A percentile compares a stretch with the other conserved stretches of the same genome.
phyloP scores from a whole-genome alignment of 2,113 vertebrate species.

The Sclerurus mexicanus region DNA sequence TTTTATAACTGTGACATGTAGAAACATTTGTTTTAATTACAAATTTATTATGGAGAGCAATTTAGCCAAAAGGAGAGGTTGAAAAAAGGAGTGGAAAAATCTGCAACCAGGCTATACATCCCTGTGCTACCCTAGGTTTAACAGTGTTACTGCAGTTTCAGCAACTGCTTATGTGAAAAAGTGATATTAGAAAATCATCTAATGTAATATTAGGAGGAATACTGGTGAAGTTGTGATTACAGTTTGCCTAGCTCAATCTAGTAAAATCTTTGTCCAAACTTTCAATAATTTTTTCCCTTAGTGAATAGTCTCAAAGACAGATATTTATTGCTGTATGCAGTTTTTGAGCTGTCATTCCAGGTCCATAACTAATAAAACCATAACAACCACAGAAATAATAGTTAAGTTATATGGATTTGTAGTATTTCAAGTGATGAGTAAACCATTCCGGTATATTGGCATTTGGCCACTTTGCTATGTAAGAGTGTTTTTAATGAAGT shows the following conservation, averaged over 20 bases:
- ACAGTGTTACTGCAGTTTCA: neutral
- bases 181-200: neutral
- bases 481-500: slow-evolving; percentile 33
- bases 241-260: neutral
- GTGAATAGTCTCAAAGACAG: slow-evolving; percentile 9
- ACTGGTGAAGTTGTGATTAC: neutral
- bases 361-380: neutral
- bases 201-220: neutral
- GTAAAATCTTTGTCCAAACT: slow-evolving; percentile 3
- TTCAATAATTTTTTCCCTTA: neutral
- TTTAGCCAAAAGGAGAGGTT: neutral
- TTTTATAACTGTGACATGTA: neutral
- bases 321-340: slow-evolving; percentile 1
- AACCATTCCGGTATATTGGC: slow-evolving; percentile 42
- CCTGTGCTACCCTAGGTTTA: neutral
- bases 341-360: slow-evolving; percentile 45
- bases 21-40: neutral
- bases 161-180: neutral
- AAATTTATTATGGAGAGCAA: neutral
- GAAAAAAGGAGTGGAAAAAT: neutral
- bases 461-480: neutral
- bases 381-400: slow-evolving; percentile 47
- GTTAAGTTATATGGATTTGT: slow-evolving; percentile 22
- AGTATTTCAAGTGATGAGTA: slow-evolving; percentile 40
- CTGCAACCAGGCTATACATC: neutral